Percentiles rank a stretch among this genome's conserved stretches.
phyloP scores from a whole-genome alignment of 1,140 invertebrate species.

The Lasioglossum baleicum region DNA sequence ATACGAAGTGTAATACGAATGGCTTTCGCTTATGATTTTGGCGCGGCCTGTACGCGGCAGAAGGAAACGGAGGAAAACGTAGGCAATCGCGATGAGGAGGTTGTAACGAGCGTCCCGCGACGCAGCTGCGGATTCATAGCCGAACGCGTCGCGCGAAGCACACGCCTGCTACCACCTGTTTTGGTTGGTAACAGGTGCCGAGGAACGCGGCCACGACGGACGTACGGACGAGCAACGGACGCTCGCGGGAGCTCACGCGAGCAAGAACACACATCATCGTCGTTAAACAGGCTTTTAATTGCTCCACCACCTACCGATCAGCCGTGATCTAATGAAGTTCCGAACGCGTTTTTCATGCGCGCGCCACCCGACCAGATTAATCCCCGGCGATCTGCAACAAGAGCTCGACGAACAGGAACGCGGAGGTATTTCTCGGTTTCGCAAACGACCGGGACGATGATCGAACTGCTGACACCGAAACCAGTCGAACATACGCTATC shows the following conservation, averaged over 20 bases:
- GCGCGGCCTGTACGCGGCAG: neutral
- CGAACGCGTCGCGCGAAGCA: neutral
- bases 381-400: neutral
- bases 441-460: neutral
- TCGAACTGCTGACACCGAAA: neutral
- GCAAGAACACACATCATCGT: neutral
- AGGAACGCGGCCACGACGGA: neutral
- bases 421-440: neutral
- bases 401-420: no score
- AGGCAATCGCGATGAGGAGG: neutral
- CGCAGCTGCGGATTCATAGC: slow-evolving; percentile 19
- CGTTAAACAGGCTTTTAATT: slow-evolving; percentile 17
- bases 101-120: neutral
- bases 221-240: neutral
- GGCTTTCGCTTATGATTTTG: neutral
- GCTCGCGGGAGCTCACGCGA: no score
- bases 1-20: no score
- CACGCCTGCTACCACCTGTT: slow-evolving; percentile 22
- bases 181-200: slow-evolving; percentile 29
- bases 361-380: neutral
- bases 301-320: neutral
- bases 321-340: neutral
- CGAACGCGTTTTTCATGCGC: neutral
- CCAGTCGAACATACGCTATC: no score
- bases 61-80: slow-evolving; percentile 29